Evolutionary conservation across 30 jellyfish, hydroid and myxozoan genomes (phyloP).

Genomic region (Catostylus mosaicus): DNA sequence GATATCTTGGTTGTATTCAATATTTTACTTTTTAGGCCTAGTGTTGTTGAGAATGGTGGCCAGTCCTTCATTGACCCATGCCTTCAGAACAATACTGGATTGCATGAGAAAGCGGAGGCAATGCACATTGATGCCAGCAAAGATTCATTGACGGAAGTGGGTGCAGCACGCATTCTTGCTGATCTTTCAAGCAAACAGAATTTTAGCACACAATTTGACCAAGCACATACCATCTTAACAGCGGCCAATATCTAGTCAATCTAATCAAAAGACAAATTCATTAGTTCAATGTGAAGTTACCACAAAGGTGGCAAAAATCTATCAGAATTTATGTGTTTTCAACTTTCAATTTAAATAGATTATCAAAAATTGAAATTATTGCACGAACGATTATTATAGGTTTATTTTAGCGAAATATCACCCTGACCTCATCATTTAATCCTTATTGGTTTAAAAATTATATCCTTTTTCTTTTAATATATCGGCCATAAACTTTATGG

Average conservation of each 20-base stretch:
- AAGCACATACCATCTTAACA: conserved; percentile 8
- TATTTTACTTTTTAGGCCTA: neutral
- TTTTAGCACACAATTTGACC: conserved; percentile 5
- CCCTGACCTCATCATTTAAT: no score
- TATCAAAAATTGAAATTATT: no score
- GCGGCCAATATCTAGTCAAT: neutral
- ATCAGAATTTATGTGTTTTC: neutral
- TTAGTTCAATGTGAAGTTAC: neutral
- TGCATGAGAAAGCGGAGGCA: conserved; percentile 16
- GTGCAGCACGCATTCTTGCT: conserved; percentile 71
- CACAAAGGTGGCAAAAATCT: neutral
- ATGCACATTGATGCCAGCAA: conserved; percentile 25
- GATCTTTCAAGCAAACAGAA: conserved; percentile 49
- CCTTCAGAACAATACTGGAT: conserved; percentile 13
- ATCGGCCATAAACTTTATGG: no score
- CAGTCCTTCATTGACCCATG: conserved; percentile 27
- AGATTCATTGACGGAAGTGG: conserved; percentile 59
- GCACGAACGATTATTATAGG: no score
- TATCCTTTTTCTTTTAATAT: no score
- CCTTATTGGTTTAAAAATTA: no score
- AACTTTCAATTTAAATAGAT: no score
- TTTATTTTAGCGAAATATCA: no score
- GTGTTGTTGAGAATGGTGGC: neutral
- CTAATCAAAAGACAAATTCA: neutral
- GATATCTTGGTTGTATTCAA: no score